Conservation (phyloP, 2,888 invertebrate species). For the Epinotia bilunana region DNA sequence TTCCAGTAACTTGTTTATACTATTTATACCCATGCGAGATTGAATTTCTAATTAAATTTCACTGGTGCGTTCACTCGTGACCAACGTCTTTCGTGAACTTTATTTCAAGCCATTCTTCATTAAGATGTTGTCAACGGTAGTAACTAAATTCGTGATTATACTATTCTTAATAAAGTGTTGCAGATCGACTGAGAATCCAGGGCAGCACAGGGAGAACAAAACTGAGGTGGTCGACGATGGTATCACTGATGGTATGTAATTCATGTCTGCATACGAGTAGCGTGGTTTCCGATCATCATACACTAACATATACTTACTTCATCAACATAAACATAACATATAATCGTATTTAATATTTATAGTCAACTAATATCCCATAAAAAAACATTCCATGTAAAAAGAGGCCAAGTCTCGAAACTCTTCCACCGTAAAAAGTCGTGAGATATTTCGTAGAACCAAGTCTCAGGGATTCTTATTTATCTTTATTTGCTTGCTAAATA, state of each 20-base stretch:
- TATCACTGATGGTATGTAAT: constrained; percentile 54
- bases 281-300: not conserved
- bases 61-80: constrained; percentile 58
- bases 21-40: not conserved
- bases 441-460: too few relatives aligned
- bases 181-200: constrained; percentile 6
- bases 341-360: too few relatives aligned
- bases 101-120: not conserved
- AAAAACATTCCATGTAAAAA: too few relatives aligned
- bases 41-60: constrained; percentile 59
- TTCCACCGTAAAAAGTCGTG: too few relatives aligned
- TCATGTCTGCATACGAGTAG: not conserved
- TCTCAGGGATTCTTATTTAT: too few relatives aligned
- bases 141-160: not conserved
- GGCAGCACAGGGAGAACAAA: constrained; percentile 50
- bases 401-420: too few relatives aligned
- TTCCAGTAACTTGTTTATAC: not conserved
- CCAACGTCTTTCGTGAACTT: constrained; percentile 28
- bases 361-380: too few relatives aligned
- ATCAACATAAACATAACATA: too few relatives aligned
- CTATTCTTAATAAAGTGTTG: not conserved
- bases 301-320: too few relatives aligned
- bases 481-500: too few relatives aligned
- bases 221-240: constrained; percentile 58
- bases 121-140: constrained; percentile 18